phyloP scores from a whole-genome alignment of 2,797 vertebrate genomes.

The Chelon labrosus region DNA sequence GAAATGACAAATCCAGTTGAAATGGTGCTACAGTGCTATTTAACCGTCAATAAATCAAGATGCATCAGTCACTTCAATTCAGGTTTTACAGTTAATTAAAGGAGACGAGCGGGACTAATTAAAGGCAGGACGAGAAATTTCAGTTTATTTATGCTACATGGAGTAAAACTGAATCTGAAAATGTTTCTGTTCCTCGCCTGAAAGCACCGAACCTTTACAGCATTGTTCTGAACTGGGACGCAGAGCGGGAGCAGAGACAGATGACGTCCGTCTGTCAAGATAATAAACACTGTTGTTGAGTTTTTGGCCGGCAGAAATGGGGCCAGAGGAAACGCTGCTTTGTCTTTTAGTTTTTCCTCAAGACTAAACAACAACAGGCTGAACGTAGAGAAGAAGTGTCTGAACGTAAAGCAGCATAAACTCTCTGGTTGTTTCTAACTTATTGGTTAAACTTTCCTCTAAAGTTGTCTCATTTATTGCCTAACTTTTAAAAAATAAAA shows the following conservation, averaged over 20 bases:
- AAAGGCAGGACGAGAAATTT: neutral
- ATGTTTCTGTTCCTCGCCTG: neutral
- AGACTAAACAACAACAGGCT: conserved; percentile 60
- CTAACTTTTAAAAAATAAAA: neutral
- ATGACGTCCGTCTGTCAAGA: neutral
- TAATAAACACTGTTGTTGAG: neutral
- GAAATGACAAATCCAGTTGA: conserved; percentile 11
- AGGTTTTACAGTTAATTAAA: too few species aligned
- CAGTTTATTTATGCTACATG: too few species aligned
- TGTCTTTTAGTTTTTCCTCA: conserved; percentile 57
- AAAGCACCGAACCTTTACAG: neutral
- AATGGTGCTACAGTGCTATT: conserved; percentile 4
- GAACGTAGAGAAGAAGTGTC: conserved; percentile 8
- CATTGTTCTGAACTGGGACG: neutral
- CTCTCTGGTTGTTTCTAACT: conserved; percentile 8
- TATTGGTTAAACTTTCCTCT: conserved; percentile 12
- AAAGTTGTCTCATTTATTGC: neutral
- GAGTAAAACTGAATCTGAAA: neutral
- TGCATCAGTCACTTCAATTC: neutral
- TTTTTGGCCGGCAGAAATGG: neutral
- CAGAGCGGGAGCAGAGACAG: conserved; percentile 1
- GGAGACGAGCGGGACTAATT: too few species aligned
- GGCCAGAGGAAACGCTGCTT: conserved; percentile 53
- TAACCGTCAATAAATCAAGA: neutral
- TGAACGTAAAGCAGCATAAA: neutral